Conservation (phyloP, 2,888 invertebrate genomes). For the Chydorus sphaericus region DNA sequence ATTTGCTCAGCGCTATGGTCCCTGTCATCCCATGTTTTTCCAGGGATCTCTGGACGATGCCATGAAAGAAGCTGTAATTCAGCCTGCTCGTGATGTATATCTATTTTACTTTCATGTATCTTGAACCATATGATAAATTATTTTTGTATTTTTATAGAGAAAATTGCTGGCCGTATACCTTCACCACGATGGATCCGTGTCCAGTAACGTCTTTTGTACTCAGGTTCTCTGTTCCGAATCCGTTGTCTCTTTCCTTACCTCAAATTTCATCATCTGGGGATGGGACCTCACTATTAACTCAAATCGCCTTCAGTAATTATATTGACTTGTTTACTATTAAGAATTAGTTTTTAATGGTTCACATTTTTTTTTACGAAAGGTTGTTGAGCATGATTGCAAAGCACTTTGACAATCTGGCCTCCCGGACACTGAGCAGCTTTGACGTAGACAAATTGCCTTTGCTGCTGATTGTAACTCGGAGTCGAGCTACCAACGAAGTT, state of each 20-base stretch:
- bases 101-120: not conserved
- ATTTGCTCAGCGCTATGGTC: slow-evolving; percentile 72
- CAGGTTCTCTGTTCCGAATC: slow-evolving; percentile 82
- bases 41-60: slow-evolving; percentile 83
- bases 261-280: slow-evolving; percentile 86
- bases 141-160: slow-evolving; percentile 43
- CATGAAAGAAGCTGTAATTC: slow-evolving; percentile 72
- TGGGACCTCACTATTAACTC: slow-evolving; percentile 89
- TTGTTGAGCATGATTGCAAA: slow-evolving; percentile 57
- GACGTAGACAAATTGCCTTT: slow-evolving; percentile 76
- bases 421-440: slow-evolving; percentile 68
- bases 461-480: slow-evolving; percentile 73
- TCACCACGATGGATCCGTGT: slow-evolving; percentile 88
- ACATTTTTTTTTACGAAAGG: slow-evolving; percentile 32
- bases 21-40: slow-evolving; percentile 76
- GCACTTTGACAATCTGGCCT: slow-evolving; percentile 65
- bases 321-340: not conserved
- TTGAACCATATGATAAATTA: slow-evolving; percentile 6
- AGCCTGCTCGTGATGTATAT: slow-evolving; percentile 72
- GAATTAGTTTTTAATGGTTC: slow-evolving; percentile 6
- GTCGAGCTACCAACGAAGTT: slow-evolving; percentile 76
- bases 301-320: slow-evolving; percentile 59
- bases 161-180: slow-evolving; percentile 87
- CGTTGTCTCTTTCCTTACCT: slow-evolving; percentile 71
- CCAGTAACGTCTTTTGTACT: slow-evolving; percentile 94